These are phyloP conservation scores for Drosophila paramelanica DNA, from an alignment of 2,888 invertebrate species.

Conservation along the genomic window DNA sequence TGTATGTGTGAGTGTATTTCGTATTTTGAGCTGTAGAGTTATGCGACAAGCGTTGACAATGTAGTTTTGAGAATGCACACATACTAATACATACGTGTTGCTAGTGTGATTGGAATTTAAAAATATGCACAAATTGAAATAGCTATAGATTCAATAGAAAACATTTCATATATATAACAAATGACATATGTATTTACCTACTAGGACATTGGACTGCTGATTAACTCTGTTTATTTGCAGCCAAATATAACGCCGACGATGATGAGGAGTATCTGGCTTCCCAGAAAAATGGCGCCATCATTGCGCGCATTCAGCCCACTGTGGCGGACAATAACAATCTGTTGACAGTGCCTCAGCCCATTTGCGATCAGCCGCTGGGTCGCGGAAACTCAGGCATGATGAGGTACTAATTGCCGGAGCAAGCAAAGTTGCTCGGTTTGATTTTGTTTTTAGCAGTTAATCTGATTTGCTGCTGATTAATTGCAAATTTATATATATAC, in stretches of 20 bases:
- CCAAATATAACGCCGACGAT: slow-evolving; percentile 85
- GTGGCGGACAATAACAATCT: slow-evolving; percentile 81
- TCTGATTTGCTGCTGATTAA: slow-evolving; percentile 35
- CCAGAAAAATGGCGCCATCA: slow-evolving; percentile 80
- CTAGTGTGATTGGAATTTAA: slow-evolving; percentile 66
- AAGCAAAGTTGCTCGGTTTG: slow-evolving; percentile 35
- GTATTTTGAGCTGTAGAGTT: slow-evolving; percentile 37
- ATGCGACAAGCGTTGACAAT: slow-evolving; percentile 45
- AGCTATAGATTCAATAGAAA: slow-evolving; percentile 26
- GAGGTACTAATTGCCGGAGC: slow-evolving; percentile 76
- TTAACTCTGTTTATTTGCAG: slow-evolving; percentile 50
- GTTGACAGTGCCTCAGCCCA: slow-evolving; percentile 79
- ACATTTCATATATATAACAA: slow-evolving; percentile 7
- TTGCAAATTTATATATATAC: no score
- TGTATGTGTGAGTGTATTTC: slow-evolving; percentile 17
- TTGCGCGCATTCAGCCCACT: slow-evolving; percentile 77
- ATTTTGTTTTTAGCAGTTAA: slow-evolving; percentile 15
- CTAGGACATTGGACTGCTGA: background rate
- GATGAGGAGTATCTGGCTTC: slow-evolving; percentile 82
- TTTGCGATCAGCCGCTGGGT: slow-evolving; percentile 83
- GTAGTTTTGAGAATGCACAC: slow-evolving; percentile 53
- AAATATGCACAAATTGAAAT: slow-evolving; percentile 30
- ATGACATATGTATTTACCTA: slow-evolving; percentile 16
- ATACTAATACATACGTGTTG: slow-evolving; percentile 38
- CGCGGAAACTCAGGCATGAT: slow-evolving; percentile 75